Evolutionary conservation across 2,888 invertebrate genomes (phyloP).

Genomic region (Microplitis deprimator): DNA sequence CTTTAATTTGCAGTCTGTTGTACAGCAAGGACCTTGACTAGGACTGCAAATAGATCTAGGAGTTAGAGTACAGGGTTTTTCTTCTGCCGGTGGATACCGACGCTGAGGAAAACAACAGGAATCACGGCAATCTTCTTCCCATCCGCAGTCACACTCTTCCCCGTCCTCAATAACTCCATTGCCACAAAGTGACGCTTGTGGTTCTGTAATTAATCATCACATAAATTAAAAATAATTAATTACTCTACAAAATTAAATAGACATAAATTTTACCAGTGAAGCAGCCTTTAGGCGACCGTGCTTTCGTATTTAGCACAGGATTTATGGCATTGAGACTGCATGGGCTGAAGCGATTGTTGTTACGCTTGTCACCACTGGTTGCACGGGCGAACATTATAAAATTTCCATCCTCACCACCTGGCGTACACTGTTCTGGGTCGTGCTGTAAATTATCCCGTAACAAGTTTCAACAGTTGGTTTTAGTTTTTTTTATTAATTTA

Average conservation of each 20-base stretch:
- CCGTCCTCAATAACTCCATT: conserved; percentile 97
- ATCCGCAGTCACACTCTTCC: conserved; percentile 99
- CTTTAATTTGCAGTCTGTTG: conserved; percentile 86
- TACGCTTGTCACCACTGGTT: conserved; percentile 97
- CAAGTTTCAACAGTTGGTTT: conserved; percentile 20
- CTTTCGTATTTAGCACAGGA: conserved; percentile 92
- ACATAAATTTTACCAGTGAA: conserved; percentile 82
- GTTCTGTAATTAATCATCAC: conserved; percentile 75
- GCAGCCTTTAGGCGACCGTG: conserved; percentile 90
- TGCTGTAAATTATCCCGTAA: conserved; percentile 77
- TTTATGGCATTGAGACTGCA: conserved; percentile 94
- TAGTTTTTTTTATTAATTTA: not conserved
- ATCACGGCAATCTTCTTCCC: conserved; percentile 96
- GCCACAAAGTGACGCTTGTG: conserved; percentile 95
- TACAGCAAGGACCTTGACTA: conserved; percentile 96
- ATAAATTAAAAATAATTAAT: not conserved
- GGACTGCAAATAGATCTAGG: conserved; percentile 86
- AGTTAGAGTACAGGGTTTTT: conserved; percentile 89
- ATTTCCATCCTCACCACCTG: conserved; percentile 96
- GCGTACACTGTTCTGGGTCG: conserved; percentile 94
- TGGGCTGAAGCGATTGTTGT: conserved; percentile 94
- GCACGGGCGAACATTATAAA: conserved; percentile 99
- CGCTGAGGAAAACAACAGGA: conserved; percentile 94
- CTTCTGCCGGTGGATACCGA: conserved; percentile 81
- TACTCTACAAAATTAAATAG: not conserved